phyloP scores from a whole-genome alignment of 2,888 invertebrate genomes.

The Coleophora deauratella region DNA sequence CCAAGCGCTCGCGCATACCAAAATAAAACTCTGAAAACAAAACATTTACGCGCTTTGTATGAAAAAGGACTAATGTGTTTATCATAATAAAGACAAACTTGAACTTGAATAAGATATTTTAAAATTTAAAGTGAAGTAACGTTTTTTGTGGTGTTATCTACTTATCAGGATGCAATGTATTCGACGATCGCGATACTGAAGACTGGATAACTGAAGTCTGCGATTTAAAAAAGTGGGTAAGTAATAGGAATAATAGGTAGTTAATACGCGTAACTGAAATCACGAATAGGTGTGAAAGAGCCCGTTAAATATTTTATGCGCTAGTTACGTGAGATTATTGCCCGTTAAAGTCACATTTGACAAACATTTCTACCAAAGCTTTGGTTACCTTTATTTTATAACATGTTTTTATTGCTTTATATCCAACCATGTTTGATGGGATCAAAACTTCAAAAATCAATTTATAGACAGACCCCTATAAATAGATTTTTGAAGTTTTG shows the following conservation, averaged over 20 bases:
- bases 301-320: conserved; percentile 20
- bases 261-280: conserved; percentile 5
- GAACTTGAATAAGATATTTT: conserved; percentile 8
- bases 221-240: conserved; percentile 57
- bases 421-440: no score
- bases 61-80: conserved; percentile 7
- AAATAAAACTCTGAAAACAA: conserved; percentile 17
- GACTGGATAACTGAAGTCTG: conserved; percentile 26
- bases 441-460: no score
- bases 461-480: no score
- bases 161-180: conserved; percentile 26
- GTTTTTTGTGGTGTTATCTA: conserved; percentile 16
- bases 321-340: conserved; percentile 18
- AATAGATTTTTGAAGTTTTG: no score
- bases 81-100: conserved; percentile 6
- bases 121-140: neutral
- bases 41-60: conserved; percentile 20
- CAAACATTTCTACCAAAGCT: neutral
- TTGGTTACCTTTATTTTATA: no score
- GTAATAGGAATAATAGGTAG: conserved; percentile 30
- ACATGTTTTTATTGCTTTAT: no score
- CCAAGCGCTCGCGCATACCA: conserved; percentile 21
- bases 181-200: conserved; percentile 17
- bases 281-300: conserved; percentile 13
- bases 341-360: conserved; percentile 13